Evolutionary conservation across 2,888 invertebrate genomes (phyloP).

Genomic region (Acleris sparsana): DNA sequence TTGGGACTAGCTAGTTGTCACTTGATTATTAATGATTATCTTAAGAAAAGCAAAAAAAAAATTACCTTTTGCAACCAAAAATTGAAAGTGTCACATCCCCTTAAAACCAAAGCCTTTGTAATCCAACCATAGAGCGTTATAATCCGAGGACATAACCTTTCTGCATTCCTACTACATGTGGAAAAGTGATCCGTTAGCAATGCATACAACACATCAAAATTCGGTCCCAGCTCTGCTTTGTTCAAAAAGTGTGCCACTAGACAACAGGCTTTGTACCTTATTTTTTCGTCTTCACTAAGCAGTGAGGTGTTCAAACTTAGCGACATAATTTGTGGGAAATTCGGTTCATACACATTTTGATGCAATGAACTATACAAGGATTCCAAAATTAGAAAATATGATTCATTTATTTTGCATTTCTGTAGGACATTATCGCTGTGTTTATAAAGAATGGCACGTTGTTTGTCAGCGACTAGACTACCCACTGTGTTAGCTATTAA

Average conservation of each 20-base stretch:
- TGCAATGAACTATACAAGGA: conserved; percentile 79
- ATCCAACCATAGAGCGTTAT: conserved; percentile 73
- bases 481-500: conserved; percentile 67
- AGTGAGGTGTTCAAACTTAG: conserved; percentile 65
- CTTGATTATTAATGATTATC: no score
- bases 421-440: conserved; percentile 58
- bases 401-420: conserved; percentile 55
- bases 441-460: conserved; percentile 53
- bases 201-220: conserved; percentile 69
- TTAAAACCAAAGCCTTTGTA: conserved; percentile 67
- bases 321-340: conserved; percentile 62
- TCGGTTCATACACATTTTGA: conserved; percentile 59
- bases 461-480: conserved; percentile 63
- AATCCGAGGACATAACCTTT: conserved; percentile 54
- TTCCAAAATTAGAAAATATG: conserved; percentile 72
- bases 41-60: neutral
- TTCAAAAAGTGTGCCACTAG: conserved; percentile 84
- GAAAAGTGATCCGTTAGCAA: conserved; percentile 56
- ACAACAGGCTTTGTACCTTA: conserved; percentile 72
- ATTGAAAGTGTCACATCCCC: conserved; percentile 64
- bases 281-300: conserved; percentile 54
- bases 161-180: conserved; percentile 50
- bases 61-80: conserved; percentile 75
- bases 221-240: conserved; percentile 74
- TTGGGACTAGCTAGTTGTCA: no score